Evolutionary conservation across 1,140 invertebrate species (phyloP).

Genomic region (Eupristina koningsbergeri): DNA sequence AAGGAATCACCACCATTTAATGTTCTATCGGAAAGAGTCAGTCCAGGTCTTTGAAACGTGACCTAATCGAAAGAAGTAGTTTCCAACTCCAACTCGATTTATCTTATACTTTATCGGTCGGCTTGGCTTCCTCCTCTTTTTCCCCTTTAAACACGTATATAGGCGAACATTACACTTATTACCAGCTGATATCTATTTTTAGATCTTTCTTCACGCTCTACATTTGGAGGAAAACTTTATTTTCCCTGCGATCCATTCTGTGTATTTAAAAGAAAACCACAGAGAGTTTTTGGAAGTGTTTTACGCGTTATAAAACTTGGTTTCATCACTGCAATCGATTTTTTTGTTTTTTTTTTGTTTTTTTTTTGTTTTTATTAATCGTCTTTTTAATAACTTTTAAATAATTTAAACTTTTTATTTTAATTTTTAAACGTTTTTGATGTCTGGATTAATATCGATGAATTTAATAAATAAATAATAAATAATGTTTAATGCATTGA

Average conservation of each 20-base stretch:
- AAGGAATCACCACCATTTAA: conserved; percentile 4
- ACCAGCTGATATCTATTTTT: conserved; percentile 18
- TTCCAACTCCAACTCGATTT: conserved; percentile 12
- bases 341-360: too few species aligned
- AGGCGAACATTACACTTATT: not conserved
- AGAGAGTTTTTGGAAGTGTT: too few species aligned
- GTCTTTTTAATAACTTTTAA: too few species aligned
- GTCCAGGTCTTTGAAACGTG: not conserved
- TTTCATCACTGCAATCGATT: too few species aligned
- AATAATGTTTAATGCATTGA: too few species aligned
- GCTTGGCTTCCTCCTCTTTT: not conserved
- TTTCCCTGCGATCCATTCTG: not conserved
- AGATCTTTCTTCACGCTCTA: not conserved
- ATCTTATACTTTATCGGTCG: not conserved
- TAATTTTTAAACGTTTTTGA: too few species aligned
- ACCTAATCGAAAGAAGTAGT: conserved; percentile 37
- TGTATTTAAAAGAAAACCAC: not conserved
- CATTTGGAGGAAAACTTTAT: not conserved
- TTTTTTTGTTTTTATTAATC: too few species aligned
- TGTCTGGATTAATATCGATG: too few species aligned
- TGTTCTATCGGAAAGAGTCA: conserved; percentile 22
- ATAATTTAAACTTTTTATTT: too few species aligned
- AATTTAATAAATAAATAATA: too few species aligned
- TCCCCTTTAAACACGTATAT: not conserved
- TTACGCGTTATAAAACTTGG: too few species aligned